Conservation (phyloP, 2,113 vertebrate genomes). For the Mesitornis unicolor region DNA sequence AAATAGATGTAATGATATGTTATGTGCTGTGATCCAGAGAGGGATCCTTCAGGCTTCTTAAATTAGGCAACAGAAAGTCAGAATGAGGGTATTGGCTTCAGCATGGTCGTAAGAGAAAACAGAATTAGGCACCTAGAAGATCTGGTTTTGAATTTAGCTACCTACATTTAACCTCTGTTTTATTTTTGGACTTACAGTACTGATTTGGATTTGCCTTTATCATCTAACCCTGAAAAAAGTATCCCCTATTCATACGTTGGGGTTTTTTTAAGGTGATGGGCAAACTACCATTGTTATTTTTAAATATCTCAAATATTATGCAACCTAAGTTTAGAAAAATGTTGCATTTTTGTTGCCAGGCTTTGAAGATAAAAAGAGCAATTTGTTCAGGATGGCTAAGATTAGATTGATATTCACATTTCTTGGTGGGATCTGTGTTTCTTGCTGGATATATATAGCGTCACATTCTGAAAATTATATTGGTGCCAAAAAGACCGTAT, state of each 20-base stretch:
- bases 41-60: neutral
- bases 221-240: neutral
- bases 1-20: neutral
- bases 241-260: fast-evolving
- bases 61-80: neutral
- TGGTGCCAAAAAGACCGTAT: neutral
- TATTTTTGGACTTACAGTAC: neutral
- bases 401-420: neutral
- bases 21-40: neutral
- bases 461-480: neutral
- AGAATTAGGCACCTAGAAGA: neutral
- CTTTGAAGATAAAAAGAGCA: neutral
- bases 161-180: neutral
- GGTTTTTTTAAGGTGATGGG: neutral
- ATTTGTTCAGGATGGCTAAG: neutral
- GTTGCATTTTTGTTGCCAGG: neutral
- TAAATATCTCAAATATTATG: neutral
- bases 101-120: neutral
- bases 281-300: neutral
- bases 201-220: neutral
- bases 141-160: neutral
- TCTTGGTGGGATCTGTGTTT: neutral
- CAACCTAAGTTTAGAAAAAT: neutral
- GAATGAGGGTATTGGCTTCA: neutral
- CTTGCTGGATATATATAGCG: neutral